These are phyloP conservation scores for Acronicta leporina DNA, from an alignment of 2,888 invertebrate genomes.

Conservation along the genomic window DNA sequence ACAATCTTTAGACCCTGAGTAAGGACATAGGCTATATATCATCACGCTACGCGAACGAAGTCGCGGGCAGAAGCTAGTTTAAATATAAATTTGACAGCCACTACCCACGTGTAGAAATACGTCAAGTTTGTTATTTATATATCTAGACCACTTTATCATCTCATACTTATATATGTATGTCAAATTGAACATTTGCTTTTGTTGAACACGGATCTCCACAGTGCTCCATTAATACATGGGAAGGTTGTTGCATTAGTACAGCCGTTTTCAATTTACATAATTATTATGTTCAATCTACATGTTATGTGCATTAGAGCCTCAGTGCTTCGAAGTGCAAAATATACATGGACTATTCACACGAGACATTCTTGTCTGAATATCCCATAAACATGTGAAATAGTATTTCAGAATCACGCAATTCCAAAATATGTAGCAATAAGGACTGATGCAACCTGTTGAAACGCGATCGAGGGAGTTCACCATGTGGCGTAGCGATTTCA, in stretches of 20 bases:
- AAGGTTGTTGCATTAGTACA: conserved; percentile 17
- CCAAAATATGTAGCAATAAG: conserved; percentile 11
- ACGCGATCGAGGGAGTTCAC: conserved; percentile 6
- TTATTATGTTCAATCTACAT: conserved; percentile 6
- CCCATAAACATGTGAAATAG: conserved; percentile 18
- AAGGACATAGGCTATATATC: no score
- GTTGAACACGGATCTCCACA: conserved; percentile 15
- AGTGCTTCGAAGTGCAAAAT: conserved; percentile 11
- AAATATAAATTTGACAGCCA: no score
- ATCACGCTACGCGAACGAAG: no score
- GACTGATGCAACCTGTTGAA: conserved; percentile 21
- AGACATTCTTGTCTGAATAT: conserved; percentile 20
- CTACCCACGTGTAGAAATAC: no score
- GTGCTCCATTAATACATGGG: background rate
- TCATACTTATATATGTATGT: background rate
- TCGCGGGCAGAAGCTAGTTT: no score
- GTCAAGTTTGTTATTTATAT: no score
- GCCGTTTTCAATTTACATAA: conserved; percentile 16
- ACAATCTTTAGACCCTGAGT: no score
- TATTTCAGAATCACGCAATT: conserved; percentile 14
- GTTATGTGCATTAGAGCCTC: conserved; percentile 5
- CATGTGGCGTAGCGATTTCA: conserved; percentile 3
- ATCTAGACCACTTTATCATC: conserved; percentile 1
- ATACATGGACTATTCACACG: conserved; percentile 9
- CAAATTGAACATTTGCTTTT: conserved; percentile 33